phyloP scores from a whole-genome alignment of 1,140 invertebrate species.

The Dreissena rostriformis region DNA sequence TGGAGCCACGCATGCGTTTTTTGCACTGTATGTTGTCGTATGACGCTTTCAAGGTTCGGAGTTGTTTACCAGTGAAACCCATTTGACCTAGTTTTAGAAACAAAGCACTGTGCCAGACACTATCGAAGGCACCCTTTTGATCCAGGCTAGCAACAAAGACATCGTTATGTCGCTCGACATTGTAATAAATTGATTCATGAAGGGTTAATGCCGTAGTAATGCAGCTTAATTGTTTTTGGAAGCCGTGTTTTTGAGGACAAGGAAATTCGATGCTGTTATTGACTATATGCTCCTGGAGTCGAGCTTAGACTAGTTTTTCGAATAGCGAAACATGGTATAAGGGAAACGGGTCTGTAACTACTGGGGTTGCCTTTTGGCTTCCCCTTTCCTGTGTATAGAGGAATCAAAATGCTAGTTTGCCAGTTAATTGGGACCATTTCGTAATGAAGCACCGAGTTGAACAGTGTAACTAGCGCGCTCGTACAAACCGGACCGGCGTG shows the following conservation, averaged over 20 bases:
- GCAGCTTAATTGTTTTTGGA: slow-evolving; percentile 1
- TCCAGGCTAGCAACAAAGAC: not conserved
- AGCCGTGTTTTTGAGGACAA: slow-evolving; percentile 4
- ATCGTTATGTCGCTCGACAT: not conserved
- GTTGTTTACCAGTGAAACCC: not conserved
- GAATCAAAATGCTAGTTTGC: slow-evolving; percentile 8
- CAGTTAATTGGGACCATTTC: not conserved
- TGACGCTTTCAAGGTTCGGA: not conserved
- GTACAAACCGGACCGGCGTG: not conserved
- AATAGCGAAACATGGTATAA: not conserved
- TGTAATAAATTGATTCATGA: not conserved
- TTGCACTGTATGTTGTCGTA: not conserved
- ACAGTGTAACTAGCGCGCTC: not conserved
- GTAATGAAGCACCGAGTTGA: not conserved
- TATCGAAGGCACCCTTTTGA: not conserved
- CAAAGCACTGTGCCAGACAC: not conserved
- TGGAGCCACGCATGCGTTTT: not conserved
- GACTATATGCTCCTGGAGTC: not conserved
- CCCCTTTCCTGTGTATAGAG: slow-evolving; percentile 5
- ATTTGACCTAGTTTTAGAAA: not conserved
- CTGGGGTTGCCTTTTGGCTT: slow-evolving; percentile 1
- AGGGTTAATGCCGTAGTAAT: slow-evolving; percentile 3
- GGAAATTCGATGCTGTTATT: too few relatives aligned
- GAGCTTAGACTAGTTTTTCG: not conserved
- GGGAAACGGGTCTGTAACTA: slow-evolving; percentile 5